phyloP scores from a whole-genome alignment of 2,113 vertebrate species.

The Pogona vitticeps region DNA sequence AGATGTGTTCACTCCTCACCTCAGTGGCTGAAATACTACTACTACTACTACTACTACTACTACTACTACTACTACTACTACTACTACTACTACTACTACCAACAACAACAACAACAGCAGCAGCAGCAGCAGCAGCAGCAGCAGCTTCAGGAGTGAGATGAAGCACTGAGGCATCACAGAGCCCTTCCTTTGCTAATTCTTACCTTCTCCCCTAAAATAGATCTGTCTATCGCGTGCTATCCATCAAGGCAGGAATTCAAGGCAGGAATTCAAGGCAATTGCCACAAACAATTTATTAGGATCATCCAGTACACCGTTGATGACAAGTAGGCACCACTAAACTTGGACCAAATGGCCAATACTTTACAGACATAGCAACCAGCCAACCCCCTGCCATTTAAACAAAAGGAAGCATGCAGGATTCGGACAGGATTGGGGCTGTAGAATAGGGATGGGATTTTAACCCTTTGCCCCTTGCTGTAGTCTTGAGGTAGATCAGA shows the following conservation, averaged over 20 bases:
- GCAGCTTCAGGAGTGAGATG: too few relatives aligned
- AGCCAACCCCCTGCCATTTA: too few relatives aligned
- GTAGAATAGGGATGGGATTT: neutral
- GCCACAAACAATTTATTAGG: neutral
- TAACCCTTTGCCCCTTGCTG: neutral
- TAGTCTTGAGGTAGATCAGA: neutral
- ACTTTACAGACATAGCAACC: neutral
- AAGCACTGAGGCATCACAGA: neutral
- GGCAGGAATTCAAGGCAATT: too few relatives aligned
- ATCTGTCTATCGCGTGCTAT: neutral
- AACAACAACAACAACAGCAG: neutral
- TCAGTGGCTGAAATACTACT: neutral
- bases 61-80: too few relatives aligned
- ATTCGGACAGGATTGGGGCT: neutral
- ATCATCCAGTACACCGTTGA: neutral
- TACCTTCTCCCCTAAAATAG: neutral
- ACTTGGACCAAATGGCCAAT: neutral
- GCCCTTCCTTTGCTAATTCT: neutral
- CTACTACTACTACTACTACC: too few relatives aligned
- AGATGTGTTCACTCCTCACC: too few relatives aligned
- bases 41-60: too few relatives aligned
- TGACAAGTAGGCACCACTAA: too few relatives aligned
- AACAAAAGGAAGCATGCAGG: neutral
- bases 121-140: too few relatives aligned
- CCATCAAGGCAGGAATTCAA: neutral